Evolutionary conservation across 2,797 vertebrate species (phyloP).

Genomic region (Buceros bicornis): DNA sequence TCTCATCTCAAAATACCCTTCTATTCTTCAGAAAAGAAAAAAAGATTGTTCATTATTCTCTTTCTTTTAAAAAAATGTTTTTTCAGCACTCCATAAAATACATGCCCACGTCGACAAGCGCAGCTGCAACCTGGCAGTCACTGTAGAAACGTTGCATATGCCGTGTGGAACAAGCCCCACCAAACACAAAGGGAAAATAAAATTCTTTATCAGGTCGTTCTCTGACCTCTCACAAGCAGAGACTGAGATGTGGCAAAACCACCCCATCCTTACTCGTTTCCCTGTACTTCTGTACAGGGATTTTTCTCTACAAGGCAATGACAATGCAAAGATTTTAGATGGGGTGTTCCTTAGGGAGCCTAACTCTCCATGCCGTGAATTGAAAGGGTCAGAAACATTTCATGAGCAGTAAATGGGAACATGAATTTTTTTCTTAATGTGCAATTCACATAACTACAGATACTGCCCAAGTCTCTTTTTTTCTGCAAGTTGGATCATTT

Average conservation of each 20-base stretch:
- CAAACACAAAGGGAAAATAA: background rate
- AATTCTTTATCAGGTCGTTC: background rate
- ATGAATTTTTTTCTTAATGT: background rate
- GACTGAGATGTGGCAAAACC: background rate
- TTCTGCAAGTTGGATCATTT: background rate
- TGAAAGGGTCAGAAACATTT: background rate
- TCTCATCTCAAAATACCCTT: slow-evolving; percentile 31
- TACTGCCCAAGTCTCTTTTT: background rate
- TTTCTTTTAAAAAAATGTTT: background rate
- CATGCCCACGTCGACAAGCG: background rate
- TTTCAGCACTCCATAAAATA: background rate
- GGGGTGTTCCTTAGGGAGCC: background rate
- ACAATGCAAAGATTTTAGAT: background rate
- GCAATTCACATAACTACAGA: background rate
- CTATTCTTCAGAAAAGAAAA: background rate
- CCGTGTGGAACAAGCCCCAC: background rate
- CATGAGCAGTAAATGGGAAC: background rate
- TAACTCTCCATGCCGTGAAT: background rate
- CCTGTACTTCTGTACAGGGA: background rate
- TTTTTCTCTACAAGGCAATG: background rate
- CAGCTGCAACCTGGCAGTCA: background rate
- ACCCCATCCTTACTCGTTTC: background rate
- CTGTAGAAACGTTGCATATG: background rate
- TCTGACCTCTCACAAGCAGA: background rate
- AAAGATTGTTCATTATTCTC: background rate